Evolutionary conservation across 2,888 invertebrate genomes (phyloP).

Genomic region (Tetanocera ferruginea): DNA sequence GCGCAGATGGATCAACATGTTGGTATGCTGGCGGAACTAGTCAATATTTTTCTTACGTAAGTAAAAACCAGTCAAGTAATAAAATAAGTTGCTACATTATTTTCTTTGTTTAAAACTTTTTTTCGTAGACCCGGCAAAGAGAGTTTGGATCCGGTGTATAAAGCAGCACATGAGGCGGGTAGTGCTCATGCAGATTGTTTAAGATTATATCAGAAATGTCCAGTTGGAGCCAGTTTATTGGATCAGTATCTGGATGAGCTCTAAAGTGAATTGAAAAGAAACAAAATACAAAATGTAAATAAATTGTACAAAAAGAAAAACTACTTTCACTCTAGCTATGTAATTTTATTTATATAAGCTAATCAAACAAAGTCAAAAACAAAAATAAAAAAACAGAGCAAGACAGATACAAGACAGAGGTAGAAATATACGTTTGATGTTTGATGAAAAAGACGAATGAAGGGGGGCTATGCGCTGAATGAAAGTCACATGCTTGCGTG

Average conservation of each 20-base stretch:
- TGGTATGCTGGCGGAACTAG: constrained; percentile 60
- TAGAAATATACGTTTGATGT: no score
- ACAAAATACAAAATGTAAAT: background rate
- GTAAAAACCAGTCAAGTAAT: constrained; percentile 32
- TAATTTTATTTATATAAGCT: background rate
- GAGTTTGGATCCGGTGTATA: constrained; percentile 72
- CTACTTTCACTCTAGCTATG: background rate
- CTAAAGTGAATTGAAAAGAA: background rate
- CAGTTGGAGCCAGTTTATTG: constrained; percentile 74
- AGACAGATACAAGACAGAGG: background rate
- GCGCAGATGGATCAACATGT: constrained; percentile 62
- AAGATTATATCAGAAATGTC: constrained; percentile 74
- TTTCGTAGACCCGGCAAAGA: constrained; percentile 55
- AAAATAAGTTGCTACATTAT: background rate
- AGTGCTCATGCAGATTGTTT: constrained; percentile 71
- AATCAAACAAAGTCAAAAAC: background rate
- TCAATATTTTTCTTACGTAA: constrained; percentile 59
- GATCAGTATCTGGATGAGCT: constrained; percentile 66
- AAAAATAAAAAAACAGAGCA: background rate
- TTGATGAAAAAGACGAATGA: background rate
- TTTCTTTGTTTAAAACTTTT: background rate
- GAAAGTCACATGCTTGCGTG: constrained; percentile 25
- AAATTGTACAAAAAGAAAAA: background rate
- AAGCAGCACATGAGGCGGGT: constrained; percentile 71
- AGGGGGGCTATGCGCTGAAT: constrained; percentile 29